Base-by-base conservation (phyloP, 1,140 invertebrate genomes). In the Euwallacea fornicatus region DNA sequence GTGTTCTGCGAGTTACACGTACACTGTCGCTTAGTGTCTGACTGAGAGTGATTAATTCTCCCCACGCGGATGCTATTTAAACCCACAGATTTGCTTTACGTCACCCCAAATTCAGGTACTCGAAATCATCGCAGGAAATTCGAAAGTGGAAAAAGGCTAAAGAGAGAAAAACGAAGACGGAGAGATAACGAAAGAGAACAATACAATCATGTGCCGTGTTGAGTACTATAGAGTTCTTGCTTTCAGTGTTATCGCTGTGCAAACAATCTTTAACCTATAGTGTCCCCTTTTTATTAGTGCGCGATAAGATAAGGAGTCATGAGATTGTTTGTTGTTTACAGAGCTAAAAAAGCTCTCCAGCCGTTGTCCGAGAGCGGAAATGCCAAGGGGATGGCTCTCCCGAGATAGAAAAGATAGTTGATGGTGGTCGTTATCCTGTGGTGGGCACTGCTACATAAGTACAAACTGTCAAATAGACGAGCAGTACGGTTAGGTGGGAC, bases 211-310 rank as follows among this genome's bases (percentile, higher is more conserved):
- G 6, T 50, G 46, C 13, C 9, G 46, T 50, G 13, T 13, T 50
- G 46, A 13, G 21, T 33, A 33, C 21, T 33, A 33, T 33, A 33
- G 21, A 33, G 21, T 33, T 33, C 21, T 33, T 33, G 21, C 21
- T 50, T 11, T 11, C 13, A 50, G 46, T 50, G 13, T 50, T 50
- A 50, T 50, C 46, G 46, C 13, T 50, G 9, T 50, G 46, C 13
- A 50, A 50, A 50, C 46, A 50, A 33, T 50, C 46, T 50, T 50
- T 50, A 50, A 50, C 46, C 46, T 6, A 10, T 50, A 50, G 13
- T 11, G 46, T 50, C 9, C 13, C 46, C 46, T 50, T 11, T 50
- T 50, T 50, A 50, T 11, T 50, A 2, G 46, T 11, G 46, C 46
- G 9, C 13, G 46, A 50, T 50, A 50, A 50, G 46, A 50, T 50